Percentiles rank a stretch among this genome's conserved stretches.
Evolutionary conservation across 2,888 invertebrate species (phyloP).

Genomic region (Zygaena filipendulae): DNA sequence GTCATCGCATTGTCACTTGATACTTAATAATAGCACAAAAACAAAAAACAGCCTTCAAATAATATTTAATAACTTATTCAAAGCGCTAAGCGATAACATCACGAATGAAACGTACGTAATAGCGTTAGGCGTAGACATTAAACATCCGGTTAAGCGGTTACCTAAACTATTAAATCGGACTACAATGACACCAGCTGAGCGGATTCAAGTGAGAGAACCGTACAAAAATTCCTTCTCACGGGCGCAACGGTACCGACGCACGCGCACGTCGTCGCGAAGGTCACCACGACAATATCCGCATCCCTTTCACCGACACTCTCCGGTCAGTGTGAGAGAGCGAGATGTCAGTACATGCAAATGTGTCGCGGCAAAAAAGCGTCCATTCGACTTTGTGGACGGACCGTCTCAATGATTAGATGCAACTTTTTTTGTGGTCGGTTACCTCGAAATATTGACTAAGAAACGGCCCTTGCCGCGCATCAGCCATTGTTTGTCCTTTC

Average conservation of each 20-base stretch:
- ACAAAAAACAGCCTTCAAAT: too few species aligned
- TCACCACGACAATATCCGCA: conserved; percentile 30
- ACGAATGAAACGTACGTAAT: too few species aligned
- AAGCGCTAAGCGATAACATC: too few species aligned
- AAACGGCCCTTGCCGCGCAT: too few species aligned
- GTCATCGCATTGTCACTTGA: too few species aligned
- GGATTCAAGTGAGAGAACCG: conserved; percentile 22
- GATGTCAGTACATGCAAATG: conserved; percentile 44
- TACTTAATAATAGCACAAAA: too few species aligned
- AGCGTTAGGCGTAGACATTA: too few species aligned
- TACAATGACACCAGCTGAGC: conserved; percentile 34
- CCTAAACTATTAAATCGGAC: conserved; percentile 16
- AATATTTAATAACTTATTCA: too few species aligned
- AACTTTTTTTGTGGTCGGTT: conserved; percentile 37
- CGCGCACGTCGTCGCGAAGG: conserved; percentile 43
- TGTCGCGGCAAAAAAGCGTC: conserved; percentile 35
- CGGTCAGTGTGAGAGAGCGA: conserved; percentile 15
- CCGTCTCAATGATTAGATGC: conserved; percentile 58
- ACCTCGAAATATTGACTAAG: too few species aligned
- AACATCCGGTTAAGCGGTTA: conserved; percentile 1
- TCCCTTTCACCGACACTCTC: conserved; percentile 28
- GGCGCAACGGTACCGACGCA: conserved; percentile 50
- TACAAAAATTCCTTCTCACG: conserved; percentile 59
- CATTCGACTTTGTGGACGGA: conserved; percentile 42
- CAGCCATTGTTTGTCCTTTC: conserved; percentile 39